These are phyloP conservation scores for Drosophila tristis DNA, from an alignment of 1,140 invertebrate genomes.

Conservation along the genomic window DNA sequence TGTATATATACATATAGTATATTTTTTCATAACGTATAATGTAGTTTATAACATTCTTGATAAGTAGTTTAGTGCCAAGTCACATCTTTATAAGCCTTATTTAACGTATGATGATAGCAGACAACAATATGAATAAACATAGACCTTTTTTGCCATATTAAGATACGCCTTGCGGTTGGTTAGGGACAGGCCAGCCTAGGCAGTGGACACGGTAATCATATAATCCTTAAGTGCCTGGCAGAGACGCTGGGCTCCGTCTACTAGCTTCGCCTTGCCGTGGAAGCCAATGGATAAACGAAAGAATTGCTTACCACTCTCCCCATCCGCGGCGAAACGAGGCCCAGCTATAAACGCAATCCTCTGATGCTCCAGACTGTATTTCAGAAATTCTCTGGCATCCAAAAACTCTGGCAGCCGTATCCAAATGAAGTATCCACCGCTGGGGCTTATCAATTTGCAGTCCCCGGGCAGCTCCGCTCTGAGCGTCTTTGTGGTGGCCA, in stretches of 20 bases:
- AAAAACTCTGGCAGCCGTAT: conserved; percentile 84
- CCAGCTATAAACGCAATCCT: conserved; percentile 85
- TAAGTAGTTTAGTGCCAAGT: conserved; percentile 65
- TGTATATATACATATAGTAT: not conserved
- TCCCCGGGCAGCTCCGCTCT: conserved; percentile 83
- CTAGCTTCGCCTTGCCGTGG: conserved; percentile 68
- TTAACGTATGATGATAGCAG: conserved; percentile 45
- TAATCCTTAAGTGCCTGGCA: conserved; percentile 52
- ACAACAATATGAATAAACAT: conserved; percentile 37
- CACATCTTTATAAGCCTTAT: conserved; percentile 69
- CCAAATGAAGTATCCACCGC: conserved; percentile 88
- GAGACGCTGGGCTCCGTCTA: conserved; percentile 55
- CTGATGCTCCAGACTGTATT: conserved; percentile 56
- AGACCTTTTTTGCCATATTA: conserved; percentile 57
- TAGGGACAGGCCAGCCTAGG: not conserved
- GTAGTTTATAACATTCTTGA: conserved; percentile 61
- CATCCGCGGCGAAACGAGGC: conserved; percentile 83
- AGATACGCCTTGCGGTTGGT: conserved; percentile 2
- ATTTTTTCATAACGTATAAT: conserved; percentile 10
- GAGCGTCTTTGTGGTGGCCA: conserved; percentile 82
- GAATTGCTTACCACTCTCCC: conserved; percentile 79
- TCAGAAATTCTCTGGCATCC: conserved; percentile 52
- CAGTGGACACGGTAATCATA: conserved; percentile 12
- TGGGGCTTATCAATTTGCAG: conserved; percentile 84
- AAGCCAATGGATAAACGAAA: conserved; percentile 85